These are phyloP conservation scores for Tyto alba DNA, from an alignment of 2,113 vertebrate species.

Conservation along the genomic window DNA sequence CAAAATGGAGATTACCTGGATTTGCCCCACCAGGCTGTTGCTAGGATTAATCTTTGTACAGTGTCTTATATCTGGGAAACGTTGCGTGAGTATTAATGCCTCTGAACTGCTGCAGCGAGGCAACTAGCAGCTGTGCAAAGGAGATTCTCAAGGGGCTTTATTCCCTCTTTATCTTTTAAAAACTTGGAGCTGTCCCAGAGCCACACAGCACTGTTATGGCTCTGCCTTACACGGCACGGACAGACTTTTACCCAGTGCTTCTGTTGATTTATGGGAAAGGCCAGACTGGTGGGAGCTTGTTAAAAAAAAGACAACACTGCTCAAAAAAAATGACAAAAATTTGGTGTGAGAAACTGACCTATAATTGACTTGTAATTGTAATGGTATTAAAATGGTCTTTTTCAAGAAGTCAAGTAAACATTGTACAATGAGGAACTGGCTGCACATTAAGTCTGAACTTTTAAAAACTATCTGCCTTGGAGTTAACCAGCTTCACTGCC, in stretches of 20 bases:
- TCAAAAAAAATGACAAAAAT: background rate
- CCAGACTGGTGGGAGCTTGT: background rate
- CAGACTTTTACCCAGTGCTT: background rate
- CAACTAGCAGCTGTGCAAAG: background rate
- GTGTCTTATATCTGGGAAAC: background rate
- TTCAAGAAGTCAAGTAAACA: background rate
- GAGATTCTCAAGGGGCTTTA: background rate
- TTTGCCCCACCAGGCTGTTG: conserved; percentile 1
- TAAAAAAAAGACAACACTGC: background rate
- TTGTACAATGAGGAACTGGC: background rate
- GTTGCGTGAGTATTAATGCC: background rate
- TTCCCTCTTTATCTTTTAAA: background rate
- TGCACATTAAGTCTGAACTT: background rate
- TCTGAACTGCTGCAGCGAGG: background rate
- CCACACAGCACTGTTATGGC: too few species aligned
- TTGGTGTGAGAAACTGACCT: background rate
- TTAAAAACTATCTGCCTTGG: background rate
- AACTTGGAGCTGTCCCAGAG: background rate
- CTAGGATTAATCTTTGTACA: background rate
- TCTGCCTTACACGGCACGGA: background rate
- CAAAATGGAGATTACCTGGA: conserved; percentile 9
- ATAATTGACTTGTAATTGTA: background rate
- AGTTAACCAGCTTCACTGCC: background rate
- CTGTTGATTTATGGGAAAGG: background rate
- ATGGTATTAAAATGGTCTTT: background rate